phyloP scores from a whole-genome alignment of 2,113 vertebrate genomes.

The Neolamprologus cancellatus region DNA sequence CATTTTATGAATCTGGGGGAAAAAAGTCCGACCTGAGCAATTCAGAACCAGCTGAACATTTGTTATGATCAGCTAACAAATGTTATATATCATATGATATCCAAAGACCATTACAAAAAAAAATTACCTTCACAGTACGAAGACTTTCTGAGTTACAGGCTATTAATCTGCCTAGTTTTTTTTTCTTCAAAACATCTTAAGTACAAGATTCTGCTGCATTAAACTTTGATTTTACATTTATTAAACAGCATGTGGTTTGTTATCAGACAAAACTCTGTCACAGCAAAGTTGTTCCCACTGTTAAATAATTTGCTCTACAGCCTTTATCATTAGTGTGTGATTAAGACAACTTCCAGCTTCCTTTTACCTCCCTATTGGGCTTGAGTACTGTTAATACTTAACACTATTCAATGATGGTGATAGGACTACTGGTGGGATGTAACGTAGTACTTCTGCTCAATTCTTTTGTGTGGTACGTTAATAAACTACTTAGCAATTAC shows the following conservation, averaged over 20 bases:
- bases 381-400: background rate
- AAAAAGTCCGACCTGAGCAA: fast-evolving
- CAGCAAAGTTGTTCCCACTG: background rate
- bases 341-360: background rate
- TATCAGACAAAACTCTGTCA: background rate
- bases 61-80: background rate
- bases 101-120: background rate
- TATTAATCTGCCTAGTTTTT: background rate
- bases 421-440: background rate
- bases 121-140: background rate
- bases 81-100: background rate
- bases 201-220: background rate
- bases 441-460: background rate
- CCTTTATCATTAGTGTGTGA: background rate
- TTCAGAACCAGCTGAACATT: background rate
- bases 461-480: background rate
- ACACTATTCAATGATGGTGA: background rate
- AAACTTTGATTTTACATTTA: background rate
- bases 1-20: fast-evolving
- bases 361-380: background rate
- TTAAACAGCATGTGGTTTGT: background rate
- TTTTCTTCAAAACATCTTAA: background rate
- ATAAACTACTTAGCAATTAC: background rate
- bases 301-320: background rate
- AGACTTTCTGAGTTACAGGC: background rate